Evolutionary conservation across 2,888 invertebrate genomes (phyloP).

Genomic region (Drosophila anomalata): DNA sequence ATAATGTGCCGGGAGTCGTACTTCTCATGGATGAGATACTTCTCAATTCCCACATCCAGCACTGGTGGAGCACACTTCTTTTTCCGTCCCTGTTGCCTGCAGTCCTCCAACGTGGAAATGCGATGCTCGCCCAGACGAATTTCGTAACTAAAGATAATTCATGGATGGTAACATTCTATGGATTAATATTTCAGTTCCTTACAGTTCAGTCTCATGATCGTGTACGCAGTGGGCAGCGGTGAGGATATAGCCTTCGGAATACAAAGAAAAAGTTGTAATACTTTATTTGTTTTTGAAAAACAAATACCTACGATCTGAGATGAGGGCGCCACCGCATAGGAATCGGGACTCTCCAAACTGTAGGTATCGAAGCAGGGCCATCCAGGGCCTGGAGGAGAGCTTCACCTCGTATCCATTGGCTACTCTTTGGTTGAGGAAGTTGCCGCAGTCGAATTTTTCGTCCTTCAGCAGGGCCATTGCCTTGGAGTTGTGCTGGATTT

Average conservation of each 20-base stretch:
- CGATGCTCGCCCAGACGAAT: conserved; percentile 76
- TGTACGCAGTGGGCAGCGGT: conserved; percentile 76
- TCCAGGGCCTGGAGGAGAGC: conserved; percentile 74
- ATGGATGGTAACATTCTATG: neutral
- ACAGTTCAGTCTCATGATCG: conserved; percentile 60
- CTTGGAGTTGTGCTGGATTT: conserved; percentile 71
- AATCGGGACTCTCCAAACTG: conserved; percentile 49
- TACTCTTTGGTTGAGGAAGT: conserved; percentile 57
- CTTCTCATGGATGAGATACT: conserved; percentile 61
- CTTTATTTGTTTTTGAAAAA: neutral
- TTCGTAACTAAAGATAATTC: conserved; percentile 43
- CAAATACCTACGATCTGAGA: conserved; percentile 58
- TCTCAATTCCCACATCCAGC: conserved; percentile 67
- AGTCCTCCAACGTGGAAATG: conserved; percentile 68
- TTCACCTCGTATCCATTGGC: conserved; percentile 70
- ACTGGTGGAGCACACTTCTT: conserved; percentile 71
- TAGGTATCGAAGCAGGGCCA: conserved; percentile 68
- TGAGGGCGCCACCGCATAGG: conserved; percentile 72
- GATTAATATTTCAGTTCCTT: conserved; percentile 28
- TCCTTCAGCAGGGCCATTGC: conserved; percentile 54
- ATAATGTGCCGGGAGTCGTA: conserved; percentile 50
- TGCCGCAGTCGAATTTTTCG: conserved; percentile 56
- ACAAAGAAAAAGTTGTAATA: neutral
- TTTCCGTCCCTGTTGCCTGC: conserved; percentile 61
- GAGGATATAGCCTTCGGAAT: conserved; percentile 62